phyloP scores from a whole-genome alignment of 1,140 invertebrate species.

The Heliconius melpomene region DNA sequence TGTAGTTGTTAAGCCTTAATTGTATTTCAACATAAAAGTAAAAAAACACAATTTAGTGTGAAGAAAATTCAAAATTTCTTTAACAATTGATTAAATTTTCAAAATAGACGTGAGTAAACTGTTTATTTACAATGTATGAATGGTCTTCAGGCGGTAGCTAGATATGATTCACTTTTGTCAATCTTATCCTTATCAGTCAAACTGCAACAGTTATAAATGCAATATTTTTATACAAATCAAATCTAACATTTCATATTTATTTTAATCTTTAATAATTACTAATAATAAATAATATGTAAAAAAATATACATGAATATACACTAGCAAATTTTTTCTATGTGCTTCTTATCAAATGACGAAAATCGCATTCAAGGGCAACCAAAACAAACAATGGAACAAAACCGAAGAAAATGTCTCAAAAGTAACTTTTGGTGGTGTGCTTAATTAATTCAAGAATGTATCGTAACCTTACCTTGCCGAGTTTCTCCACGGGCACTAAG shows the following conservation, averaged over 20 bases:
- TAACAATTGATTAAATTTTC: too few relatives aligned
- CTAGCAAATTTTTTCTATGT: background rate
- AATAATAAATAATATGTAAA: background rate
- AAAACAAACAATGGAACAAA: constrained; percentile 23
- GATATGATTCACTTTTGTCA: background rate
- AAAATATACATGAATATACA: background rate
- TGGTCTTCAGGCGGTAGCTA: background rate
- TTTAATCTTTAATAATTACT: background rate
- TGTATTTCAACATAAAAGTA: too few relatives aligned
- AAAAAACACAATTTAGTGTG: too few relatives aligned
- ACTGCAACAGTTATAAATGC: background rate
- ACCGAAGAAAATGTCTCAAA: constrained; percentile 6
- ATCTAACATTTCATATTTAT: background rate
- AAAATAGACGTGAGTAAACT: background rate
- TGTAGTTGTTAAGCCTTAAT: too few relatives aligned
- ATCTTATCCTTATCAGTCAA: background rate
- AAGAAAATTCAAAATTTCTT: too few relatives aligned
- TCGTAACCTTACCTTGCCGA: constrained; percentile 83
- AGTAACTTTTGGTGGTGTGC: background rate
- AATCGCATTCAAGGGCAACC: constrained; percentile 33
- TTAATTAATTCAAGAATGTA: constrained; percentile 10
- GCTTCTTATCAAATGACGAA: constrained; percentile 26
- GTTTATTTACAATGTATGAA: background rate
- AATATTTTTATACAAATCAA: background rate
- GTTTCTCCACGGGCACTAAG: constrained; percentile 86